A percentile compares a stretch with the other conserved stretches of the same genome.
Conservation (phyloP, 2,113 vertebrate species). For the Ciconia stormi region DNA sequence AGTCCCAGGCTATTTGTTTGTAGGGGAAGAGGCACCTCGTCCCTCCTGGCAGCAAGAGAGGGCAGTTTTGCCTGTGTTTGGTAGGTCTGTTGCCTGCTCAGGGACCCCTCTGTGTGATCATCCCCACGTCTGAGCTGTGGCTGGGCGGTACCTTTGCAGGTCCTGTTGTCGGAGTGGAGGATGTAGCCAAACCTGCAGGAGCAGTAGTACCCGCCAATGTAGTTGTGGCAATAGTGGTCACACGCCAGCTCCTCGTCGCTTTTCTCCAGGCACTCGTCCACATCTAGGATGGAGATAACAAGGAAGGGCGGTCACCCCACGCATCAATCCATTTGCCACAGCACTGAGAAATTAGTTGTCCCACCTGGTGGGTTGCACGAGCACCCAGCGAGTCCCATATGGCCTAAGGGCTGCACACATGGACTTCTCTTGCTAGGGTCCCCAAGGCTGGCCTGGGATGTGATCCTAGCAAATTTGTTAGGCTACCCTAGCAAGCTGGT, state of each 20-base stretch:
- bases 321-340: background rate
- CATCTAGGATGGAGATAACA: slow-evolving; percentile 73
- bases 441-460: background rate
- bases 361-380: background rate
- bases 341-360: background rate
- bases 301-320: background rate
- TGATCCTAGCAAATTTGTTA: background rate
- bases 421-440: background rate
- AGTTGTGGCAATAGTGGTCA: slow-evolving; percentile 96
- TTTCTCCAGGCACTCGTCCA: slow-evolving; percentile 88
- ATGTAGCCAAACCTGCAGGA: slow-evolving; percentile 95
- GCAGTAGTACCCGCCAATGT: slow-evolving; percentile 93
- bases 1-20: background rate
- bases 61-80: background rate
- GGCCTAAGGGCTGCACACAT: background rate
- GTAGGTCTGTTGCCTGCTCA: background rate
- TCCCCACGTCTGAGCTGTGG: background rate
- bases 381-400: background rate
- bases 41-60: background rate
- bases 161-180: slow-evolving; percentile 92
- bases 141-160: slow-evolving; percentile 85
- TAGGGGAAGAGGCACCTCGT: background rate
- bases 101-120: background rate
- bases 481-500: background rate
- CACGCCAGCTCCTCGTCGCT: slow-evolving; percentile 84